These are phyloP conservation scores for Jacana jacana DNA, from an alignment of 2,113 vertebrate genomes.

Conservation along the genomic window DNA sequence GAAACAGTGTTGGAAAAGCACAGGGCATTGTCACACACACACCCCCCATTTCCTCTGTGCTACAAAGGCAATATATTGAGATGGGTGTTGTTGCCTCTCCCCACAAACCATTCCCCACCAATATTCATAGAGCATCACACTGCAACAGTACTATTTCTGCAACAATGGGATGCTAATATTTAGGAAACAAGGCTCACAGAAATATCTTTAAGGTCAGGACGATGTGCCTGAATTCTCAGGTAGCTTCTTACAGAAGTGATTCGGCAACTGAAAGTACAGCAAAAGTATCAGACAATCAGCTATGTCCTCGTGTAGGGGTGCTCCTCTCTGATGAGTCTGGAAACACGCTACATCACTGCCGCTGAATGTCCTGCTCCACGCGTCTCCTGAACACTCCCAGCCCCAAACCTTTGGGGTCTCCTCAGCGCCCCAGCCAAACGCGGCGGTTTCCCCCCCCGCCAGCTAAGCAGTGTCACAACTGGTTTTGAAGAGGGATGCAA, in stretches of 20 bases:
- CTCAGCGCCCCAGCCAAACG: not conserved
- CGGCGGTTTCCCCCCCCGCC: accelerated
- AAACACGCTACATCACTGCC: accelerated
- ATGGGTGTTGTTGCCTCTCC: not conserved
- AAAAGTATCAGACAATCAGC: accelerated
- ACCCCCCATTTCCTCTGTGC: not conserved
- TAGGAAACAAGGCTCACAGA: not conserved
- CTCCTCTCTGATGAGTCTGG: not conserved
- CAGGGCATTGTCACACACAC: not conserved
- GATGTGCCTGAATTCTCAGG: not conserved
- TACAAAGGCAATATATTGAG: no score
- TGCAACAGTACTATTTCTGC: not conserved
- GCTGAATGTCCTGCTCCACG: not conserved
- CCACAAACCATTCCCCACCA: not conserved
- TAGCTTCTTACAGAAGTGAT: not conserved
- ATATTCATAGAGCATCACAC: accelerated
- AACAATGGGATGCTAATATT: not conserved
- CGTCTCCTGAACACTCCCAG: accelerated
- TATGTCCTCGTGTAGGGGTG: no score
- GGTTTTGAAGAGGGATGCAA: not conserved
- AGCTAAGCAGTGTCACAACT: not conserved
- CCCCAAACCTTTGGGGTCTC: no score
- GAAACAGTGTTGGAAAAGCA: not conserved
- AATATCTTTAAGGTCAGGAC: not conserved
- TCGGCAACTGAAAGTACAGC: accelerated